phyloP scores from a whole-genome alignment of 2,888 invertebrate genomes.

The Amphipyra berbera region DNA sequence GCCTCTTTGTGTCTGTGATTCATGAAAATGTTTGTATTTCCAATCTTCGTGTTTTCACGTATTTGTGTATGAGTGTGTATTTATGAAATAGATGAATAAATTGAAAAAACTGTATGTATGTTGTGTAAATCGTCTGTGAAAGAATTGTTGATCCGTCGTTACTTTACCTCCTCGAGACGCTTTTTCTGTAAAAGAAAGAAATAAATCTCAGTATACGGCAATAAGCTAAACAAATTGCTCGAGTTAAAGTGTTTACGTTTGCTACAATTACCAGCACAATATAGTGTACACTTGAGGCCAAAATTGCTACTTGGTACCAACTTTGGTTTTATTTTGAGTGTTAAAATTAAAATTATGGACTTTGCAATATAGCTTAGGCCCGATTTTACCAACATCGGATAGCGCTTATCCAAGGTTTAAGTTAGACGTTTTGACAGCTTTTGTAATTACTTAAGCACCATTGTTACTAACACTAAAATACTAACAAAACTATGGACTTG shows the following conservation, averaged over 20 bases:
- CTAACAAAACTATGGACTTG: too few relatives aligned
- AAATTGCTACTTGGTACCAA: not conserved
- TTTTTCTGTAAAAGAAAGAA: constrained; percentile 93
- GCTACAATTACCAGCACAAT: constrained; percentile 51
- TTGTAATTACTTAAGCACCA: too few relatives aligned
- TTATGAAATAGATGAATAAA: constrained; percentile 14
- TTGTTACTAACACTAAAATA: too few relatives aligned
- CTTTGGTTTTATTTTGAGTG: too few relatives aligned
- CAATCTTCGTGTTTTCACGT: not conserved
- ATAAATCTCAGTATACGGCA: constrained; percentile 69
- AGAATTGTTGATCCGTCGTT: constrained; percentile 57
- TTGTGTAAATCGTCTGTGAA: constrained; percentile 46
- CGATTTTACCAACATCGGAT: too few relatives aligned
- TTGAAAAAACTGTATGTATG: constrained; percentile 31
- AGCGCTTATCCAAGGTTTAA: too few relatives aligned
- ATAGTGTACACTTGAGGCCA: constrained; percentile 5
- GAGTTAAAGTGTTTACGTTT: constrained; percentile 35
- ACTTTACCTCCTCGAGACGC: constrained; percentile 94
- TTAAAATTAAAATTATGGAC: not conserved
- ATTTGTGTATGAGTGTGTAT: constrained; percentile 6
- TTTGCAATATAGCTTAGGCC: too few relatives aligned
- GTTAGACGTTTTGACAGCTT: too few relatives aligned
- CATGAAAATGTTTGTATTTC: not conserved
- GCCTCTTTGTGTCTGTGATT: not conserved
- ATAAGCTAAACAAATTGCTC: constrained; percentile 31